Conservation (phyloP, 2,113 vertebrate species). For the Bufo gargarizans region DNA sequence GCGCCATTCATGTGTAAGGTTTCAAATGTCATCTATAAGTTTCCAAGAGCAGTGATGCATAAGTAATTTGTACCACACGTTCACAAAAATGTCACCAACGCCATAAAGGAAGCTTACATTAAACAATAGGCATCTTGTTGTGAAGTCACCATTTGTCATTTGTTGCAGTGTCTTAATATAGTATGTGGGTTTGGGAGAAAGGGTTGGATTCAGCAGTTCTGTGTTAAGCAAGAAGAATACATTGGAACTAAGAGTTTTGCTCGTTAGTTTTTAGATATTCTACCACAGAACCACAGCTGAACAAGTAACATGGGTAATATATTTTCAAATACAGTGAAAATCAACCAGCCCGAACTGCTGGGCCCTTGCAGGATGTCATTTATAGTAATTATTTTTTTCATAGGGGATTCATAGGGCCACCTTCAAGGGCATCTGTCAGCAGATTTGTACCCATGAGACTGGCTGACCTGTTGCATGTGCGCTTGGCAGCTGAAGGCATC, state of each 20-base stretch:
- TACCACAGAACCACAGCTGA: background rate
- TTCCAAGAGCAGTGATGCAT: slow-evolving; percentile 1
- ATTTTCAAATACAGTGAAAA: background rate
- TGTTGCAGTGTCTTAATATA: slow-evolving; percentile 31
- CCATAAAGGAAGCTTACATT: background rate
- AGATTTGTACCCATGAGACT: too few relatives aligned
- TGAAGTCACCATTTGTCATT: slow-evolving; percentile 39
- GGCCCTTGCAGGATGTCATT: background rate
- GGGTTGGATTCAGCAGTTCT: slow-evolving; percentile 5
- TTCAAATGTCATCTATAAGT: slow-evolving; percentile 48
- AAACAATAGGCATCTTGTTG: slow-evolving; percentile 48
- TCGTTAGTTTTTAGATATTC: background rate
- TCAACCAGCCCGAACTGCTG: background rate
- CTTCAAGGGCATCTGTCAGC: background rate
- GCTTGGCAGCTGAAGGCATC: too few relatives aligned
- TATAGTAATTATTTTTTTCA: background rate
- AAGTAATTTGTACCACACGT: slow-evolving; percentile 21
- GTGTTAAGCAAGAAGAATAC: slow-evolving; percentile 30
- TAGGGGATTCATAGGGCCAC: background rate
- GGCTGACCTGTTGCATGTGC: too few relatives aligned
- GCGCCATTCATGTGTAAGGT: background rate
- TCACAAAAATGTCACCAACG: slow-evolving; percentile 45
- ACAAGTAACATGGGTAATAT: background rate
- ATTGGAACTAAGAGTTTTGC: background rate
- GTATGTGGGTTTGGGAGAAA: slow-evolving; percentile 43